Evolutionary conservation across 2,888 invertebrate species (phyloP), one percentile per base, ranked within the genome.

Genomic region (Lottia gigantea): DNA sequence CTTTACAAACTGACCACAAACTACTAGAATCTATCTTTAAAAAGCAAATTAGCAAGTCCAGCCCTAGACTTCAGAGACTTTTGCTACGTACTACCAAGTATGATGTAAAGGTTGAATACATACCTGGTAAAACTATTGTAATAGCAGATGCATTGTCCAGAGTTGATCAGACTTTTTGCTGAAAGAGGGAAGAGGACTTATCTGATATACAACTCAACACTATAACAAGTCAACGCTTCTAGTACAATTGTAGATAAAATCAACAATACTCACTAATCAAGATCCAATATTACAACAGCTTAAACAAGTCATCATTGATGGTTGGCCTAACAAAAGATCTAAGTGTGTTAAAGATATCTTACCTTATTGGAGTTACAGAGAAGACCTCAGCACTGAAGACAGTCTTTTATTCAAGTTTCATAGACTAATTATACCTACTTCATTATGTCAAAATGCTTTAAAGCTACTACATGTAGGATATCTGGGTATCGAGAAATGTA

Each of bases 1-100:
- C 26, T 15, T 70, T 75, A 6, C 72, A 74, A 69, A 70, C 66
- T 40, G 77, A 76, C 61, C 77, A 77, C 63, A 70, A 73, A 65
- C 74, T 74, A 25, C 68, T 76, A 25, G 74, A 74, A 67, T 65
- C 66, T 25, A 70, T 76, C 19, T 31, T 23, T 19, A 70, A 68
- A 46, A 74, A 74, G 23, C 40, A 72, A 6, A 25, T 74, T 7
- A 55, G 25, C 31, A 19, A 46, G 4, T 68, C 72, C 0, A 69
- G 64, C 15, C 64, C 72, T 12, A 61, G 72, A 47, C 64, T 76
- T 15, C 76, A 76, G 19, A 66, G 74, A 19, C 74, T 74, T 69
- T n/a, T 74, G 31, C 46, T 76, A 25, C 62, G 62, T 19, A 49
- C 71, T 46, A 67, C 68, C 15, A 64, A 64, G 25, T 74, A 73